Evolutionary conservation across 2,888 invertebrate genomes (phyloP), one percentile per base, ranked within the genome.

Genomic region (Caenorhabditis japonica): DNA sequence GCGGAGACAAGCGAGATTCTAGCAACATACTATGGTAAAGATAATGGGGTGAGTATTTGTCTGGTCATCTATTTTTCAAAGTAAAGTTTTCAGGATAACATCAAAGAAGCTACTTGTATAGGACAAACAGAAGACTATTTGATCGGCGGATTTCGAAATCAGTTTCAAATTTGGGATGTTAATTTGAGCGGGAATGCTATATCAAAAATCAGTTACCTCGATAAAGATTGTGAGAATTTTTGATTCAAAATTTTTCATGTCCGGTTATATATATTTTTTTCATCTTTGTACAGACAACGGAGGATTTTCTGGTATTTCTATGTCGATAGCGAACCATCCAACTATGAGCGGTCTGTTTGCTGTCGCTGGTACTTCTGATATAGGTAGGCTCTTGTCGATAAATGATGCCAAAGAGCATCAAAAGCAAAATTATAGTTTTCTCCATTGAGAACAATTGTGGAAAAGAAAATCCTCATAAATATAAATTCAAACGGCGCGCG

Each of bases 151-250:
- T 74, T 43, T 41, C 55, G 44, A 27, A 58, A 58, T 8, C n/a
- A 61, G 19, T 58, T 68, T 33, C 62, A 74, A 49, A 3, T 74
- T 1, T 74, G 73, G 73, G 58, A 68, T 43, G 21, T 68, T 7
- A 52, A 46, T 8, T 8, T n/a, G 5, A 34, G 47, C 1, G 73
- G 73, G 12, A n/a, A 39, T 1, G 46, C 68, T 0, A 12, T 36
- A 13, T 34, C 27, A 0, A 46, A 17, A 3, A 30, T 68, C 8
- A 52, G 41, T 2, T 58, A 12, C 5, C 47, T 30, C 19, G 62
- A 68, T 34, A 56, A 46, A 4, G 19, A 23, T 33, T 61, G 73
- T 74, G 5, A 43, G 55, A n/a, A 30, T 34, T 23, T 19, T 25
- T n/a, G 21, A 13, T n/a, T 23, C 7, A n/a, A 46, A 8, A 23